Evolutionary conservation across 2,113 vertebrate genomes (phyloP).

Genomic region (Prochilodus magdalenae): DNA sequence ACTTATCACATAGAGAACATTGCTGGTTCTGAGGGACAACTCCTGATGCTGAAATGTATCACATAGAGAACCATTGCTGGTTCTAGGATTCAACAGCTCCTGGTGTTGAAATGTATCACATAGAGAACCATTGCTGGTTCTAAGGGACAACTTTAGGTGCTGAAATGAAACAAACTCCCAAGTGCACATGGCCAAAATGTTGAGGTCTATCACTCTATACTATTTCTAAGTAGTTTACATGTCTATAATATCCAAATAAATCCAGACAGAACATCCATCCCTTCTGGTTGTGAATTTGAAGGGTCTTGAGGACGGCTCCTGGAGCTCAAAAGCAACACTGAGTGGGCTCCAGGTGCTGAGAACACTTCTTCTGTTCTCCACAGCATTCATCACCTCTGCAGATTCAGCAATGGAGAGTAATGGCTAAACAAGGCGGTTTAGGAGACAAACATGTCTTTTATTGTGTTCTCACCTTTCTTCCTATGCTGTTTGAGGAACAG

Average conservation of each 20-base stretch:
- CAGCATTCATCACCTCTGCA: neutral
- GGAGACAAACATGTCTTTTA: constrained; percentile 25
- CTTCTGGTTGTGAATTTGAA: constrained; percentile 6
- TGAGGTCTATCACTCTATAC: too few species aligned
- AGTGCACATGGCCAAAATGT: too few species aligned
- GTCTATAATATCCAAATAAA: neutral
- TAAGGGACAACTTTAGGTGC: constrained; percentile 18
- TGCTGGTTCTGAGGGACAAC: too few species aligned
- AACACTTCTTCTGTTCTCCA: constrained; percentile 16
- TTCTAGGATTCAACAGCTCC: too few species aligned
- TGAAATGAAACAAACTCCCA: too few species aligned
- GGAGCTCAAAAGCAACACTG: constrained; percentile 2
- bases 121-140: neutral
- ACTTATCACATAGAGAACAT: neutral
- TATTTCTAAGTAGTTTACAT: too few species aligned
- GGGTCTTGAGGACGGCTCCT: too few species aligned
- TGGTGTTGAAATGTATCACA: constrained; percentile 21
- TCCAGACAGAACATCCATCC: too few species aligned
- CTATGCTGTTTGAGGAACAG: constrained; percentile 21
- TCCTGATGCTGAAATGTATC: neutral
- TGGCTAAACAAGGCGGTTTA: constrained; percentile 29
- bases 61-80: too few species aligned
- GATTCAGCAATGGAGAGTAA: constrained; percentile 19
- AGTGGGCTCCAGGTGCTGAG: constrained; percentile 83
- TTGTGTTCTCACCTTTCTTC: constrained; percentile 11